Percentiles rank a stretch among this genome's conserved stretches.
Evolutionary conservation across 2,888 invertebrate genomes (phyloP).

Genomic region (Leucophenga maculata): DNA sequence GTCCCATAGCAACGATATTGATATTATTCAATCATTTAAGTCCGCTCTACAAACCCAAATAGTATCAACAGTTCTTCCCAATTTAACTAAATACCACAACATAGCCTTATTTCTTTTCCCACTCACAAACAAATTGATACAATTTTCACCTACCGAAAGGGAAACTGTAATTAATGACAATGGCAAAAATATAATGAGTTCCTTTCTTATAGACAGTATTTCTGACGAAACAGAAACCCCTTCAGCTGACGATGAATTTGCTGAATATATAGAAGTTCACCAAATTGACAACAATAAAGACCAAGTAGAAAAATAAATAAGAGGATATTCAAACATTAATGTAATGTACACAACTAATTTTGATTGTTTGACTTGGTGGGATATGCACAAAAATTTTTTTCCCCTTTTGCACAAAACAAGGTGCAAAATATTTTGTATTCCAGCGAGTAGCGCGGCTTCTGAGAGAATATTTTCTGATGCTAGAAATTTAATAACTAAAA

Average conservation of each 20-base stretch:
- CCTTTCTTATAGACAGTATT: background rate
- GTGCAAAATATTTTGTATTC: too few relatives aligned
- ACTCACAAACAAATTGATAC: slow-evolving; percentile 18
- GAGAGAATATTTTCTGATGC: too few relatives aligned
- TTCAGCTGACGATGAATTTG: slow-evolving; percentile 5
- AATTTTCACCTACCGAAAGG: slow-evolving; percentile 17
- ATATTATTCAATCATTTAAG: slow-evolving; percentile 10
- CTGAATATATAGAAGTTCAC: slow-evolving; percentile 3
- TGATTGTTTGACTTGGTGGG: too few relatives aligned
- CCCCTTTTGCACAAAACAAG: too few relatives aligned
- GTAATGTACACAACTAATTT: too few relatives aligned
- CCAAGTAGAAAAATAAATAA: too few relatives aligned
- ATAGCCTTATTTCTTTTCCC: slow-evolving; percentile 11
- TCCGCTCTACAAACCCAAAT: background rate
- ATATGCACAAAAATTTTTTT: too few relatives aligned
- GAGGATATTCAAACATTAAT: too few relatives aligned
- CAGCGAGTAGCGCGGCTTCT: too few relatives aligned
- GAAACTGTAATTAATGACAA: background rate
- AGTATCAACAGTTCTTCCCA: background rate
- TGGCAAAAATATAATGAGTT: background rate
- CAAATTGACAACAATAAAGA: background rate
- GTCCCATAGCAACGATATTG: slow-evolving; percentile 14
- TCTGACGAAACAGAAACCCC: background rate
- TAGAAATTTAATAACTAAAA: too few relatives aligned
- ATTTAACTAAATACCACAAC: slow-evolving; percentile 4